phyloP scores from a whole-genome alignment of 2,888 invertebrate species.

The Lepidocyrtoides sp. region DNA sequence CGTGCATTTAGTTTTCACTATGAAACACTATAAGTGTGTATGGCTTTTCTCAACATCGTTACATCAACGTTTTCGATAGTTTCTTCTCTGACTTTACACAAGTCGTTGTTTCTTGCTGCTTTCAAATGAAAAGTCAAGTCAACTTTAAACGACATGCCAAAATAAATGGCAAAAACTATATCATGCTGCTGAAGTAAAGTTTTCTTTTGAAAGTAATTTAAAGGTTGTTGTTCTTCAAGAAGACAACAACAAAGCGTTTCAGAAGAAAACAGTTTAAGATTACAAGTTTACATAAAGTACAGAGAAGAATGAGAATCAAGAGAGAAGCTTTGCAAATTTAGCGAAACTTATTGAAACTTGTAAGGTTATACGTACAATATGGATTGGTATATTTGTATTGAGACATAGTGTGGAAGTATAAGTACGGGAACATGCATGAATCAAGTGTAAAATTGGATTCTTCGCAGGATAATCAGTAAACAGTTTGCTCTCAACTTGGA shows the following conservation, averaged over 20 bases:
- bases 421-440: neutral
- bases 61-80: no score
- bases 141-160: conserved; percentile 44
- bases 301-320: no score
- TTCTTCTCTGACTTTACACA: no score
- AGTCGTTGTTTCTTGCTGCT: neutral
- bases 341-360: conserved; percentile 19
- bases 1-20: no score
- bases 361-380: no score
- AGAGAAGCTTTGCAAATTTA: neutral
- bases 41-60: no score
- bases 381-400: no score
- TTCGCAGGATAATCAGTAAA: conserved; percentile 48
- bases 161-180: conserved; percentile 40
- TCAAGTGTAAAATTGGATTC: conserved; percentile 16
- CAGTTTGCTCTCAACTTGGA: conserved; percentile 41
- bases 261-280: neutral
- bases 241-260: conserved; percentile 6
- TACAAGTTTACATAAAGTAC: neutral
- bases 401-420: no score
- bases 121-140: conserved; percentile 4
- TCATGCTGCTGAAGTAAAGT: conserved; percentile 19
- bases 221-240: conserved; percentile 72
- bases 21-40: no score
- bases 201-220: conserved; percentile 66